A percentile compares a stretch with the other conserved stretches of the same genome.
Conservation (phyloP, 2,888 invertebrate genomes). For the Drosophila aldrichi region DNA sequence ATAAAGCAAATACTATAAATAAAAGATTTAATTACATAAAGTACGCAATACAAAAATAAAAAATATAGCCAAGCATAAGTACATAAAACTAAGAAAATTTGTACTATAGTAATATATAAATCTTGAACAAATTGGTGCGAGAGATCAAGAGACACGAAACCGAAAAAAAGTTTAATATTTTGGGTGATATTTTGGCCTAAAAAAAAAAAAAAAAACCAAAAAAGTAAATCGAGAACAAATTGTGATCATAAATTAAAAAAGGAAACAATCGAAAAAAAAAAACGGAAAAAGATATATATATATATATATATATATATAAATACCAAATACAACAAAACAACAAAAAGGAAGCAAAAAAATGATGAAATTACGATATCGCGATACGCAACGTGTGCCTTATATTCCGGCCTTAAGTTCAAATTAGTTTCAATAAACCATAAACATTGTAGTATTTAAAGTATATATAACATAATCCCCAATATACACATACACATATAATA, state of each 20-base stretch:
- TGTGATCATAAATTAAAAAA: constrained; percentile 59
- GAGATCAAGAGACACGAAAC: constrained; percentile 10
- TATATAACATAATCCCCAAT: neutral
- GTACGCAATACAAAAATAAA: neutral
- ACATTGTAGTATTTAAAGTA: constrained; percentile 1
- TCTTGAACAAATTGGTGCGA: neutral
- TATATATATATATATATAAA: too few relatives aligned
- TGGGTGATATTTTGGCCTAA: constrained; percentile 62
- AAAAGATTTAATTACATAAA: neutral
- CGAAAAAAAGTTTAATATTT: constrained; percentile 26
- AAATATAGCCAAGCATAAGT: neutral
- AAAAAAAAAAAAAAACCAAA: constrained; percentile 32
- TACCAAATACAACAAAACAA: constrained; percentile 13
- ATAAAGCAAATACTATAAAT: neutral
- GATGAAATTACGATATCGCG: constrained; percentile 43
- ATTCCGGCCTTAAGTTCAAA: constrained; percentile 82
- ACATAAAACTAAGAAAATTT: neutral
- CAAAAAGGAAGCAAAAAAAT: constrained; percentile 15
- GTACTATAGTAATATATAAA: too few relatives aligned
- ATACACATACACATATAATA: neutral
- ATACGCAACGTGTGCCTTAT: constrained; percentile 82
- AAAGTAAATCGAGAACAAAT: constrained; percentile 48
- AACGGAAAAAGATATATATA: too few relatives aligned
- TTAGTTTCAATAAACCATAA: constrained; percentile 59
- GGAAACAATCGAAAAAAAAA: constrained; percentile 1